Conservation (phyloP, 2,888 invertebrate genomes). For the Dryobota labecula region DNA sequence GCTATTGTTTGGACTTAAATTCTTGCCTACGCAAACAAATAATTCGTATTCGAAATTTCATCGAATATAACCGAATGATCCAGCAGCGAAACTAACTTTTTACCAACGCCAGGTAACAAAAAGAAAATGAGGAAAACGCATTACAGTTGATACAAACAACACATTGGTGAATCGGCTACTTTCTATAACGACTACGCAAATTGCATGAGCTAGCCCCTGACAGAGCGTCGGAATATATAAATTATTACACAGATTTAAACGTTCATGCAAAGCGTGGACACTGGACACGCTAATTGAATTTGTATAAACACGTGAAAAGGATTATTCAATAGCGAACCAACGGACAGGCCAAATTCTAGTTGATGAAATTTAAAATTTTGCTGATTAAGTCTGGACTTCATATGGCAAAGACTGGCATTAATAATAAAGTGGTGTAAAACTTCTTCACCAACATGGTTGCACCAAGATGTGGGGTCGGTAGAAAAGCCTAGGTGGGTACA, state of each 20-base stretch:
- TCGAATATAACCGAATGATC: neutral
- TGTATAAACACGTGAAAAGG: slow-evolving; percentile 46
- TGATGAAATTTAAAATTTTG: neutral
- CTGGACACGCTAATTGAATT: slow-evolving; percentile 51
- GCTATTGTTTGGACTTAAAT: neutral
- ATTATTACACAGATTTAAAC: slow-evolving; percentile 47
- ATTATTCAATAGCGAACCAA: slow-evolving; percentile 19
- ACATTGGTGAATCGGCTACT: slow-evolving; percentile 47
- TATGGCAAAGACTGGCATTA: neutral
- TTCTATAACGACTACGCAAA: slow-evolving; percentile 64
- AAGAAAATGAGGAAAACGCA: slow-evolving; percentile 34
- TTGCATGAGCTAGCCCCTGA: slow-evolving; percentile 67
- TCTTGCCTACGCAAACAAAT: neutral
- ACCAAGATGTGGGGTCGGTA: neutral
- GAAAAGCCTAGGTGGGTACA: neutral
- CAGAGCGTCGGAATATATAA: slow-evolving; percentile 53
- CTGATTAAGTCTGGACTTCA: neutral
- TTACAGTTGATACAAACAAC: slow-evolving; percentile 11
- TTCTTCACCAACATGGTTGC: neutral
- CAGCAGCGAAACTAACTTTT: neutral
- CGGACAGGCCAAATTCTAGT: neutral
- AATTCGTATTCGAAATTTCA: neutral
- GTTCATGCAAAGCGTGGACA: slow-evolving; percentile 48
- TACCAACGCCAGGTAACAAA: neutral
- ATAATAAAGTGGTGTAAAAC: neutral